Percentiles rank a stretch among this genome's conserved stretches.
Conservation (phyloP, 2,797 vertebrate species). For the Cuculus canorus region DNA sequence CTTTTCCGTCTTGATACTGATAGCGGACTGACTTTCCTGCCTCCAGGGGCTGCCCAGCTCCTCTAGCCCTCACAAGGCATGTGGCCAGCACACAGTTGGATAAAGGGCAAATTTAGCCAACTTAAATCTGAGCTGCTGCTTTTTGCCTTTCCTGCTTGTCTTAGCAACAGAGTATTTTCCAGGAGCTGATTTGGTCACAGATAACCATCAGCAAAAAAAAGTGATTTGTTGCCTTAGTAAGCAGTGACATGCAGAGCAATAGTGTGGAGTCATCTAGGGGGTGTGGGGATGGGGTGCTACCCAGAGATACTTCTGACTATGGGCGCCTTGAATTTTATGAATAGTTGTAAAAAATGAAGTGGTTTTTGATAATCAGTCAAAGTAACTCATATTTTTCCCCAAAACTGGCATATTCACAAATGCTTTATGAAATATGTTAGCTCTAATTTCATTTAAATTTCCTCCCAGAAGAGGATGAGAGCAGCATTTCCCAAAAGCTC, state of each 20-base stretch:
- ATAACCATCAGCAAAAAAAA: not conserved
- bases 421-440: not conserved
- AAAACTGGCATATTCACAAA: not conserved
- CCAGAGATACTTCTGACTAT: not conserved
- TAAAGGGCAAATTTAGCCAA: not conserved
- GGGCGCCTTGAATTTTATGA: not conserved
- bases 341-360: not conserved
- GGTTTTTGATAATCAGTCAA: constrained; percentile 14
- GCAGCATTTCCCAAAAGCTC: constrained; percentile 7
- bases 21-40: not conserved
- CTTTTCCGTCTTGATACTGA: not conserved
- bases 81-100: not conserved
- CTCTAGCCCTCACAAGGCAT: rapidly evolving
- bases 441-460: constrained; percentile 52
- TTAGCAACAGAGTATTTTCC: not conserved
- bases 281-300: not conserved
- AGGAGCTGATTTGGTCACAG: not conserved
- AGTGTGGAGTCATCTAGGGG: not conserved
- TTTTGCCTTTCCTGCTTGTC: not conserved
- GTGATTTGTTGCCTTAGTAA: not conserved
- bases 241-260: not conserved
- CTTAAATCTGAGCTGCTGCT: not conserved
- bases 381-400: not conserved
- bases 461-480: constrained; percentile 11
- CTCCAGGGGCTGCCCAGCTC: not conserved